A percentile compares a stretch with the other conserved stretches of the same genome.
These are phyloP conservation scores for Galendromus occidentalis DNA, from an alignment of 1,140 invertebrate species.

Conservation along the genomic window DNA sequence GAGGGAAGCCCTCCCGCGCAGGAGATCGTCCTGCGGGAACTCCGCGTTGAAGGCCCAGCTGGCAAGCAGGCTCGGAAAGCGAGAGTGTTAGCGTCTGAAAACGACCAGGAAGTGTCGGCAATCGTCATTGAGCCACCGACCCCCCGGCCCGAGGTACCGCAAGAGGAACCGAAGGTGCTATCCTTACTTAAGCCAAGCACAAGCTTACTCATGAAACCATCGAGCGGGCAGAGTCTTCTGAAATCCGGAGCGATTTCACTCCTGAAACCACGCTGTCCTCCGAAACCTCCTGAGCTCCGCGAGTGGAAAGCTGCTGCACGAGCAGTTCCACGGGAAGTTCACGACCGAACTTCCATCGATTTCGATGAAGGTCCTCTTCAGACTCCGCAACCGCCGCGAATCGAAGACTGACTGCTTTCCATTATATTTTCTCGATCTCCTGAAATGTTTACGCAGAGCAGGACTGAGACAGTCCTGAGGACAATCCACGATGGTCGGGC, in stretches of 20 bases:
- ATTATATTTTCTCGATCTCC: no score
- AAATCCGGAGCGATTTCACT: not conserved
- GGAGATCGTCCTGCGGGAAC: not conserved
- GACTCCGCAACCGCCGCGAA: not conserved
- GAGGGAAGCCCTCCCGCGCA: not conserved
- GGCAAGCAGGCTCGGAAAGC: not conserved
- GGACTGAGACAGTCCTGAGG: no score
- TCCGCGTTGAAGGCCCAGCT: not conserved
- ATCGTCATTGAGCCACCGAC: not conserved
- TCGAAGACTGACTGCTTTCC: not conserved
- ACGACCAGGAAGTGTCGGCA: not conserved
- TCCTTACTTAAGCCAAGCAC: not conserved
- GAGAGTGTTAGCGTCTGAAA: not conserved
- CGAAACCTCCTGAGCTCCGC: not conserved
- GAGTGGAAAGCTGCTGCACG: not conserved
- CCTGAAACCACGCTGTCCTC: not conserved
- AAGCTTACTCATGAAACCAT: no score
- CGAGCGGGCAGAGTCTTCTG: no score
- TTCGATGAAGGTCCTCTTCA: not conserved
- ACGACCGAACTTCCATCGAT: not conserved
- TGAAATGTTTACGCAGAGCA: no score
- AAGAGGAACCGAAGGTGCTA: not conserved
- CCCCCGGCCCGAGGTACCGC: not conserved
- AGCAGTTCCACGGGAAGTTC: not conserved
- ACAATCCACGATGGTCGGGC: no score